Base-by-base conservation (phyloP, 2,888 invertebrate species). In the Cyclophora albipunctata region DNA sequence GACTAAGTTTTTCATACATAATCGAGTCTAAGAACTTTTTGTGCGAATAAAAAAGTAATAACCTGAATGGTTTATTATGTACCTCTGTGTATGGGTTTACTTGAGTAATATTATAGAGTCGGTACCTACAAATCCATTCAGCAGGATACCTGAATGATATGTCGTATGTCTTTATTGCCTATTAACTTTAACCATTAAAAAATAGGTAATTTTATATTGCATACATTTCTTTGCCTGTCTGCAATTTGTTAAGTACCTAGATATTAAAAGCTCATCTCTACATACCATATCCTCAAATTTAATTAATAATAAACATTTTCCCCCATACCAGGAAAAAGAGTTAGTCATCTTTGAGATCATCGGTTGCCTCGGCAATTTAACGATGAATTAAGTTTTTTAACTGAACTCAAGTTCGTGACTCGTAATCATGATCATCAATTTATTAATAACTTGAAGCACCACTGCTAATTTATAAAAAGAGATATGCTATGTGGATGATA, bases 1-100 rank as follows among this genome's bases (percentile, higher is more conserved):
- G 66, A 59, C 75, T 75, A 71, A 57, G 64, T 62, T 64, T 57
- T 53, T 54, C 44, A 53, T 54, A 54, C 51, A 53, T 55, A 50
- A 58, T 54, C 40, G 46, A 43, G 42, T 48, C 37, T 35, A 34
- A 35, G 33, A 40, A 40, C 37, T 43, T 45, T 51, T 49, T 48
- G 33, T 41, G 20, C 20, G 20, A 20, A 20, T 20, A 40, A 56
- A 53, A 52, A 51, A 53, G 20, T 51, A 48, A 53, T 42, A 47
- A 50, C 7, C 34, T 42, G 42, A 20, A 20, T 20, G 20, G 20
- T 20, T 20, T 20, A 20, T 20, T 20, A 20, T 20, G 20, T 20
- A 20, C 20, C 20, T 20, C 20, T 20, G 20, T 20, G 20, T 20
- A 20, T 20, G 20, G 20, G 20, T 20, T 20, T 20, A 20, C 20